Conservation (phyloP, 1,140 invertebrate genomes). For the Tribolium castaneum region DNA sequence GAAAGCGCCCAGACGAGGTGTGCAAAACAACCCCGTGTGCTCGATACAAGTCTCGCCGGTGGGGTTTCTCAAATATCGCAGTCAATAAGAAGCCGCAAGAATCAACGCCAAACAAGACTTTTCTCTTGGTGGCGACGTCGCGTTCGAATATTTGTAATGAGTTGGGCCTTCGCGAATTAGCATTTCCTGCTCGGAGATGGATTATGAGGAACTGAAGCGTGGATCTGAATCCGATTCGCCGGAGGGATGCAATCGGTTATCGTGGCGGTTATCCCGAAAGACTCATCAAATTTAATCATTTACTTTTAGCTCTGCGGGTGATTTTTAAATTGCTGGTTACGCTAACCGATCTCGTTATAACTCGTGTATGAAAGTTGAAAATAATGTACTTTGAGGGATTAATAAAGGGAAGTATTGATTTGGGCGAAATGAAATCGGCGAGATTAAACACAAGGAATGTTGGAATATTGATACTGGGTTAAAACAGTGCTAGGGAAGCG, state of each 20-base stretch:
- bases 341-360: not conserved
- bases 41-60: too few species aligned
- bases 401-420: not conserved
- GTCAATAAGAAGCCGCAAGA: not conserved
- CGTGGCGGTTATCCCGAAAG: not conserved
- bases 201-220: not conserved
- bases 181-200: not conserved
- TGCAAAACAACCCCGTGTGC: not conserved
- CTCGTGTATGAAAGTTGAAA: not conserved
- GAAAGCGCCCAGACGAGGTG: not conserved
- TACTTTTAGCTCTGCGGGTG: not conserved
- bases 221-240: not conserved
- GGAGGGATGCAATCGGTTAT: not conserved
- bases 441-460: not conserved
- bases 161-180: not conserved
- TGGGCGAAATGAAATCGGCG: not conserved
- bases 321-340: not conserved
- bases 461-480: not conserved
- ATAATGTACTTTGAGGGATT: not conserved
- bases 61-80: not conserved
- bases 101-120: not conserved
- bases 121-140: not conserved
- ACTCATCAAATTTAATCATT: not conserved
- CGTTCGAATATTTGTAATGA: not conserved
- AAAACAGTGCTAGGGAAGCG: not conserved